Conservation (phyloP, 1,140 invertebrate species). For the Diachasma alloeum region DNA sequence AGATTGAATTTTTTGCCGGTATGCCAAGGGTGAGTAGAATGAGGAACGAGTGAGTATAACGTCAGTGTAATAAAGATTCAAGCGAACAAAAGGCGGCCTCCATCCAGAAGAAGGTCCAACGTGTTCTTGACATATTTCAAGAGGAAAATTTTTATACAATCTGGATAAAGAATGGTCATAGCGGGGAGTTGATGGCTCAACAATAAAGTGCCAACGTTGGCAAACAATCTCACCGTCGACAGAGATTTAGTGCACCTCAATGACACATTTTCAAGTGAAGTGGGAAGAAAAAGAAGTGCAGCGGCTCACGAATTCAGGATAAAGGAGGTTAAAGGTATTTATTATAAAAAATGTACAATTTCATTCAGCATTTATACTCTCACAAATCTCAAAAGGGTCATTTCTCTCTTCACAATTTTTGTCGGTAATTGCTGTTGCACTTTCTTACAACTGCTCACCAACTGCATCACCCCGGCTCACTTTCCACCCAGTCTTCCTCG, state of each 20-base stretch:
- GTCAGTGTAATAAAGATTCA: not conserved
- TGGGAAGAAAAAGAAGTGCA: no score
- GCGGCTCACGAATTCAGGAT: no score
- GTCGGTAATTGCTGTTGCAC: not conserved
- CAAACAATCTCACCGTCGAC: not conserved
- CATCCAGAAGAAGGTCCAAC: not conserved
- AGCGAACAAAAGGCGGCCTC: not conserved
- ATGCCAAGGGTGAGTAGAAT: not conserved
- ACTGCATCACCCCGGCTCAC: not conserved
- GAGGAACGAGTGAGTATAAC: not conserved
- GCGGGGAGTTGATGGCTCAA: not conserved
- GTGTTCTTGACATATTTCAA: constrained; percentile 5
- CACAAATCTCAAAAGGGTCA: not conserved
- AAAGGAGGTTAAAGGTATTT: not conserved
- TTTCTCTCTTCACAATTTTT: not conserved
- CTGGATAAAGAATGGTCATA: constrained; percentile 8
- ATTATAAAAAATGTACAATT: not conserved
- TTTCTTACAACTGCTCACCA: not conserved
- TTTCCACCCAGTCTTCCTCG: not conserved
- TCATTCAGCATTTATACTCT: not conserved
- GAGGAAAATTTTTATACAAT: constrained; percentile 1
- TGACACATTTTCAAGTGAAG: not conserved
- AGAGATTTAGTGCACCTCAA: not conserved
- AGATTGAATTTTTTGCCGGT: not conserved
- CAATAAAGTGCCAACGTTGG: not conserved